Base-by-base conservation (phyloP, 2,113 vertebrate genomes). In the Caracal caracal region DNA sequence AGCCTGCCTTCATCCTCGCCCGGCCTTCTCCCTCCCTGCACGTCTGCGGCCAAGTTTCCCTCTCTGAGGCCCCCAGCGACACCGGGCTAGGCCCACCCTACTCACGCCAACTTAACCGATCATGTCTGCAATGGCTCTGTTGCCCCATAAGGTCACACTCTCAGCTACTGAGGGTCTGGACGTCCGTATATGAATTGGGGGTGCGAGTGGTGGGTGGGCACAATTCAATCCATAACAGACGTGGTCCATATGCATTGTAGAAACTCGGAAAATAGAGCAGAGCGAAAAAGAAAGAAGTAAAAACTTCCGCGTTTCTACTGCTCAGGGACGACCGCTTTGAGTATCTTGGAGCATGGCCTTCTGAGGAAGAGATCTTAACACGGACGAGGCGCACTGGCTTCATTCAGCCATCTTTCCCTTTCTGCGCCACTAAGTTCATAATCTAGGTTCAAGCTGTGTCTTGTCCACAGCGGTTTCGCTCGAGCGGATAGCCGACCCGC, bases 161-260 rank as follows among this genome's bases (percentile, higher is more conserved):
- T 20, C 17, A 30, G 70, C 30, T 53, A 1, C 51, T 13, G n/a
- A 16, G 89, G 40, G 33, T 10, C 30, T 24, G 24, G 56, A 24
- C 47, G 49, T 43, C 12, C 15, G 0, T 43, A 1, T 6, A 5
- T 5, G 51, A 40, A 19, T 66, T 47, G 40, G 24, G 28, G 40
- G 22, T 15, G 12, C 13, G 24, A 12, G 8, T 26, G 73, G 24
- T 24, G 8, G 40, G 73, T 56, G 53, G 20, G 73, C 33, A 28
- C 40, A 40, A 5, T 17, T 65, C 17, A 53, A 3, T n/a, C 37
- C 6, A 2, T 12, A 35, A 12, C 24, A 13, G 47, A 9, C 2
- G 40, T 11, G 56, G 30, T 1, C 13, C 33, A 0, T 0, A 0
- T 0, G 5, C 47, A 4, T 1, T 8, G 15, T 7, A 56, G 75